Evolutionary conservation across 2,797 vertebrate genomes (phyloP).

Genomic region (Loris lydekkerianus): DNA sequence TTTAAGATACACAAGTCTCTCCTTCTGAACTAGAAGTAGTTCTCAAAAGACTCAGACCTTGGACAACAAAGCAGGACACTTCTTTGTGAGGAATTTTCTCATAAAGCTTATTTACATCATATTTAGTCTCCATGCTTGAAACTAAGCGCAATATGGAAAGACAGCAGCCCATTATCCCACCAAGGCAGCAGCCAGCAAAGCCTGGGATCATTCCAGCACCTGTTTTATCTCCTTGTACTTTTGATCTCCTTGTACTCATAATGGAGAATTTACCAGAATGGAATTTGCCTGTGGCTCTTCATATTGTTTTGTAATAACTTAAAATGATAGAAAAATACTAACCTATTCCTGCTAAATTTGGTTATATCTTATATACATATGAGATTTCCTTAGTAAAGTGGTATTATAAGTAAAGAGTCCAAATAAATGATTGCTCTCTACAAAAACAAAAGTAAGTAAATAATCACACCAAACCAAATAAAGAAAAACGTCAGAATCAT

Average conservation of each 20-base stretch:
- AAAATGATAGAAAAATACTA: neutral
- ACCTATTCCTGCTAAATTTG: neutral
- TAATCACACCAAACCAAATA: slow-evolving; percentile 33
- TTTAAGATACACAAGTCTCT: neutral
- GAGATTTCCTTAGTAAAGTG: slow-evolving; percentile 25
- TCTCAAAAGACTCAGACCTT: neutral
- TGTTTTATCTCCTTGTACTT: neutral
- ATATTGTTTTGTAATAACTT: neutral
- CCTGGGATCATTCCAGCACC: neutral
- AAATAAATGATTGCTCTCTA: neutral
- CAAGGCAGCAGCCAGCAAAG: neutral
- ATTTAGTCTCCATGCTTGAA: neutral
- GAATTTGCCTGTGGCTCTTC: neutral
- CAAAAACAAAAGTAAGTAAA: slow-evolving; percentile 57
- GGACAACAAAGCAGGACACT: neutral
- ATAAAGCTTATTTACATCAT: neutral
- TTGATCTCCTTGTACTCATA: neutral
- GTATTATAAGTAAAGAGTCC: neutral
- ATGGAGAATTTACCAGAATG: neutral
- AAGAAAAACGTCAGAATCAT: slow-evolving; percentile 35
- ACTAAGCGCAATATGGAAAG: neutral
- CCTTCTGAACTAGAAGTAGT: neutral
- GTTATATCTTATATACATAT: neutral
- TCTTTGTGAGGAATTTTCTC: neutral
- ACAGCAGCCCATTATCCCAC: neutral